Conservation (phyloP, 2,888 invertebrate species). For the Melipona beecheii region DNA sequence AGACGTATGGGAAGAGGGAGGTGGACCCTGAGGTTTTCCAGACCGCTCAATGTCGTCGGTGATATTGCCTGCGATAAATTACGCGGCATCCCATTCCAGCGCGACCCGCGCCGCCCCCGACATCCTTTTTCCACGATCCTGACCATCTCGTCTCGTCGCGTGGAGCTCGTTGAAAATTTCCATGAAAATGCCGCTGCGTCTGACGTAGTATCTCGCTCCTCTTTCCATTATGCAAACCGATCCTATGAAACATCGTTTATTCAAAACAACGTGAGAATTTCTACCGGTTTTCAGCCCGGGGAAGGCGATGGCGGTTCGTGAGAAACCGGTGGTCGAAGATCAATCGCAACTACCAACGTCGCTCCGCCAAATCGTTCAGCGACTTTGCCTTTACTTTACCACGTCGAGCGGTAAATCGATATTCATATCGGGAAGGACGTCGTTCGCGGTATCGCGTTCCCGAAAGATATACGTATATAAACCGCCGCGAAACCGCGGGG, state of each 20-base stretch:
- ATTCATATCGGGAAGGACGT: neutral
- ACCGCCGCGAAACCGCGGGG: neutral
- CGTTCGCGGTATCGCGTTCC: neutral
- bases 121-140: constrained; percentile 45
- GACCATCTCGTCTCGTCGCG: constrained; percentile 31
- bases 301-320: neutral
- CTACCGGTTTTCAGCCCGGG: too few relatives aligned
- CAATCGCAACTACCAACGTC: neutral
- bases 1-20: neutral
- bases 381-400: neutral
- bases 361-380: neutral
- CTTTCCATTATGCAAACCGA: constrained; percentile 25
- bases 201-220: constrained; percentile 19
- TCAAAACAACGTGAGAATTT: constrained; percentile 14
- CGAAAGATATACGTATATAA: neutral
- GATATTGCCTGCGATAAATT: constrained; percentile 70
- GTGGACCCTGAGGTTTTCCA: constrained; percentile 35
- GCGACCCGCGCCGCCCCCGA: constrained; percentile 13
- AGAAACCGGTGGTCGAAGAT: neutral
- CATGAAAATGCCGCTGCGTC: constrained; percentile 52
- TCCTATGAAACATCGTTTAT: constrained; percentile 15
- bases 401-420: neutral
- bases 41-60: constrained; percentile 45
- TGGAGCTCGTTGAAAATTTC: constrained; percentile 58
- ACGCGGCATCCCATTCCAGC: constrained; percentile 30